Percentiles rank a stretch among this genome's conserved stretches.
These are phyloP conservation scores for Pachymerium ferrugineum DNA, from an alignment of 2,888 invertebrate species.

Conservation along the genomic window DNA sequence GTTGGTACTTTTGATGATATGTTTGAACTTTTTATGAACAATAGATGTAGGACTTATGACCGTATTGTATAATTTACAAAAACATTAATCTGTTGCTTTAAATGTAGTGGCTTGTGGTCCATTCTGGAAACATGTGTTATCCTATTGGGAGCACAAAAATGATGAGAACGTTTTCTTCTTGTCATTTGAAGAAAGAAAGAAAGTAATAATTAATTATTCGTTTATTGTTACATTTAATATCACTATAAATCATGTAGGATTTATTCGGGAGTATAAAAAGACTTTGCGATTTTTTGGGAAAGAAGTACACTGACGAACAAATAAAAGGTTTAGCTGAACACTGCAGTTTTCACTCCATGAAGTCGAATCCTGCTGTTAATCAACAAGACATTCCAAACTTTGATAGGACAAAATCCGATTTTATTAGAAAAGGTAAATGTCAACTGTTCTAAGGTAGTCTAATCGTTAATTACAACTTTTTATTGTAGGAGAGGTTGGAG, in stretches of 20 bases:
- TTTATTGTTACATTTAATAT: background rate
- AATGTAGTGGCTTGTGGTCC: background rate
- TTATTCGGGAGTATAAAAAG: background rate
- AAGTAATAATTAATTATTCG: background rate
- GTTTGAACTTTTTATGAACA: background rate
- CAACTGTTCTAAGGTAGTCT: too few relatives aligned
- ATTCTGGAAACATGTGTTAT: background rate
- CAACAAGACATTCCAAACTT: background rate
- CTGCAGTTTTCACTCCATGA: background rate
- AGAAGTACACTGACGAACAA: background rate
- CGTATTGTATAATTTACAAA: too few relatives aligned
- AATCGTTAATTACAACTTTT: background rate
- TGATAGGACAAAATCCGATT: background rate
- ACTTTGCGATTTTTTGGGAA: background rate
- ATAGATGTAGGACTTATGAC: too few relatives aligned
- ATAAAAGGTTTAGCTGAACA: background rate
- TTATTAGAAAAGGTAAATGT: background rate
- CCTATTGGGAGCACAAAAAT: background rate
- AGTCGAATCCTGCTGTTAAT: background rate
- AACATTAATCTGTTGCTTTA: too few relatives aligned
- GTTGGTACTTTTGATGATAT: background rate
- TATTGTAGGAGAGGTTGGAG: constrained; percentile 32
- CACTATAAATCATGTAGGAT: background rate
- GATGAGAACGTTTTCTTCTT: background rate
- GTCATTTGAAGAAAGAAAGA: background rate